Percentiles rank a stretch among this genome's conserved stretches.
Conservation (phyloP, 1,140 invertebrate species). For the Drosophila punjabiensis region DNA sequence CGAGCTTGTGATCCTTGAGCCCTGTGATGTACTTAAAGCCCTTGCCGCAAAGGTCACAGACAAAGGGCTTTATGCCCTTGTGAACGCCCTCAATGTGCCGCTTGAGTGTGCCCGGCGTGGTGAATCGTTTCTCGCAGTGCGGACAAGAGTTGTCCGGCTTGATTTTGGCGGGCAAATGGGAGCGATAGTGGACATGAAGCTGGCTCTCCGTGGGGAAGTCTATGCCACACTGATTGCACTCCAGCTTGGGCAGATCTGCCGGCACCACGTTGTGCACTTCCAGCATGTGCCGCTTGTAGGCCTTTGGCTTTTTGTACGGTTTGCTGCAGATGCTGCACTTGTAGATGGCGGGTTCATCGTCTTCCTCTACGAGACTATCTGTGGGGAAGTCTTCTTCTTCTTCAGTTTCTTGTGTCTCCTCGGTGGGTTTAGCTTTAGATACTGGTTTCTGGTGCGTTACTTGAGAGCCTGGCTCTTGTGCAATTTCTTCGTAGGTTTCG, state of each 20-base stretch:
- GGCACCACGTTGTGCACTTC: slow-evolving; percentile 49
- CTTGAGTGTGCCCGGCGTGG: slow-evolving; percentile 73
- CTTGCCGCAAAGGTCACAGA: slow-evolving; percentile 86
- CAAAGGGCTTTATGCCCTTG: slow-evolving; percentile 85
- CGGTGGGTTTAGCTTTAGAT: background rate
- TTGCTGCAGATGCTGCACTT: slow-evolving; percentile 63
- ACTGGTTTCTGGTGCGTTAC: background rate
- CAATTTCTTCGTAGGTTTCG: slow-evolving; percentile 11
- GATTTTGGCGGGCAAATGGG: slow-evolving; percentile 84
- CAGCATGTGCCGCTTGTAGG: slow-evolving; percentile 67
- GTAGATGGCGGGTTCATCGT: slow-evolving; percentile 21
- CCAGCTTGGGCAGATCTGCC: slow-evolving; percentile 54
- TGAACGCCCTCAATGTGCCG: slow-evolving; percentile 86
- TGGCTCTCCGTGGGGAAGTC: slow-evolving; percentile 81
- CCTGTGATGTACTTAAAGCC: slow-evolving; percentile 85
- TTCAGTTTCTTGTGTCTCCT: background rate
- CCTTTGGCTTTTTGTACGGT: slow-evolving; percentile 62
- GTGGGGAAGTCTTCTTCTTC: background rate
- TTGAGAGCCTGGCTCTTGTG: background rate
- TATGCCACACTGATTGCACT: slow-evolving; percentile 74
- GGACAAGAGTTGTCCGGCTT: slow-evolving; percentile 79
- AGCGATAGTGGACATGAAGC: slow-evolving; percentile 81
- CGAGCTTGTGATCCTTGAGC: slow-evolving; percentile 86
- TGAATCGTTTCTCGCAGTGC: slow-evolving; percentile 79
- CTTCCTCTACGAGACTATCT: slow-evolving; percentile 3